Evolutionary conservation across 2,797 vertebrate genomes (phyloP), one percentile per base, ranked within the genome.

Genomic region (Etheostoma perlongum): DNA sequence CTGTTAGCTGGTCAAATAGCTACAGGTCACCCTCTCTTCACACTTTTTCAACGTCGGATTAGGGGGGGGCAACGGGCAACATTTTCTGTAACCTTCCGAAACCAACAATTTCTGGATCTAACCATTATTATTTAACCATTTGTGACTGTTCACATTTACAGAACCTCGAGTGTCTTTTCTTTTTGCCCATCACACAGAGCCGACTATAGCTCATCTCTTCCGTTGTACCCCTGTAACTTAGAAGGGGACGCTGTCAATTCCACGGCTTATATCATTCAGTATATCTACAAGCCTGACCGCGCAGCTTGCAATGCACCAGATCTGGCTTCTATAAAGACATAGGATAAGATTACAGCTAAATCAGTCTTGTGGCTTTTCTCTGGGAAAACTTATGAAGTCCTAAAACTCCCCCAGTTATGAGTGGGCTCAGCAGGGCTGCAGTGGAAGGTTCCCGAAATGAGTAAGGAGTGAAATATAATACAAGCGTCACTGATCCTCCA

Each of bases 401-500:
- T 94, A 92, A 94, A 96, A 96, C 86, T 91, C 87, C 81, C 90
- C 90, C 67, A 66, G 91, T 92, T 95, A 93, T 93, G 91, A 95
- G 93, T 76, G 85, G 89, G 92, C 94, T 89, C 95, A 94, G 94
- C 92, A 88, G 91, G 94, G 91, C 92, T 90, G 76, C 86, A 83
- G 86, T 65, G 84, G 85, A 88, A 82, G 81, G 67, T 73, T 89
- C 89, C 87, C 71, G 46, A 84, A 84, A 76, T 72, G 86, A 92
- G 91, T 79, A 77, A 55, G 62, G 82, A 91, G 83, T 88, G 95
- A 95, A 95, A 95, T 83, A 72, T 93, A 95, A 98, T 96, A 95
- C 96, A 90, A 94, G 95, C 93, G 95, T 95, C 96, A 95, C 95
- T 95, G 94, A 96, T 96, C 96, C 93, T 95, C 95, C 91, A 90